Evolutionary conservation across 1,140 invertebrate genomes (phyloP).

Genomic region (Drosophila saltans): DNA sequence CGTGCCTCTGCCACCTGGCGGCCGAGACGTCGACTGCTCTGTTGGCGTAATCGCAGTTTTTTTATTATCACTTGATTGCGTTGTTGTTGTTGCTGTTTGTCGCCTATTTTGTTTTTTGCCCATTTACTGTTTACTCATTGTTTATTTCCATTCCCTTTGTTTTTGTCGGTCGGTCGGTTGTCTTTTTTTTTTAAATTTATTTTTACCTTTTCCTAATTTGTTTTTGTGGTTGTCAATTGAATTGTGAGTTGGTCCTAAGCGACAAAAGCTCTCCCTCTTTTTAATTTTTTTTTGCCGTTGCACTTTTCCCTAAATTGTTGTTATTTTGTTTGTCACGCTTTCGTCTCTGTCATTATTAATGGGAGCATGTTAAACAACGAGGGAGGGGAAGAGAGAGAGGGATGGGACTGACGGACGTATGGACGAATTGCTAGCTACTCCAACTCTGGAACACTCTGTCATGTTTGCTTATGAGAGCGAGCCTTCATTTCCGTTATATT

Average conservation of each 20-base stretch:
- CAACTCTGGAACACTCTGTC: conserved; percentile 43
- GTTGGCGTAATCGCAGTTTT: conserved; percentile 72
- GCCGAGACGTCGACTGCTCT: conserved; percentile 29
- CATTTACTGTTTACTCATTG: conserved; percentile 52
- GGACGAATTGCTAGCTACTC: conserved; percentile 9
- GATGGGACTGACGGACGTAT: conserved; percentile 20
- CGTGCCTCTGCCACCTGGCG: conserved; percentile 21
- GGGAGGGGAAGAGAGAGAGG: background rate
- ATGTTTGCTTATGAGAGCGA: conserved; percentile 70
- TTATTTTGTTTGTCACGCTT: conserved; percentile 72
- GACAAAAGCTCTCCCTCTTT: conserved; percentile 31
- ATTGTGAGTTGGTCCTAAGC: conserved; percentile 38
- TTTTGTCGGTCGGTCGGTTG: background rate
- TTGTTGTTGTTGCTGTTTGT: conserved; percentile 35
- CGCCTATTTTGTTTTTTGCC: conserved; percentile 62
- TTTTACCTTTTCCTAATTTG: conserved; percentile 58
- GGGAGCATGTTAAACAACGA: conserved; percentile 46
- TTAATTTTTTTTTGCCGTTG: conserved; percentile 24
- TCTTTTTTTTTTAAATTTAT: conserved; percentile 20
- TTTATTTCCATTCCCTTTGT: conserved; percentile 69
- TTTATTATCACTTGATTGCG: conserved; percentile 81
- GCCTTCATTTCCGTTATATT: conserved; percentile 54
- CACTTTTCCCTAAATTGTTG: conserved; percentile 47
- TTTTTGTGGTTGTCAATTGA: conserved; percentile 47
- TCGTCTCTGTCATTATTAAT: conserved; percentile 64